These are phyloP conservation scores for Pteronura brasiliensis DNA, from an alignment of 2,113 vertebrate species.

Conservation along the genomic window DNA sequence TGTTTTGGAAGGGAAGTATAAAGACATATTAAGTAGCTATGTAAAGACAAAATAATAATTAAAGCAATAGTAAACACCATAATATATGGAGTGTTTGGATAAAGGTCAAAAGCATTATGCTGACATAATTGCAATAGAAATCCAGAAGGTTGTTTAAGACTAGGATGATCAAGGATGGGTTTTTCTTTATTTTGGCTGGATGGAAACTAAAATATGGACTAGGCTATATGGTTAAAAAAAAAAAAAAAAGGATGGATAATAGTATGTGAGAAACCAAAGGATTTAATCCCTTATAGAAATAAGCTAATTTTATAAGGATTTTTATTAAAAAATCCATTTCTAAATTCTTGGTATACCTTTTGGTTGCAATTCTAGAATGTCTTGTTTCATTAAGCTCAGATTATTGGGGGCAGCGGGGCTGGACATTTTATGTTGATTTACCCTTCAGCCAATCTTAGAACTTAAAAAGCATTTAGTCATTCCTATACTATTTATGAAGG, in stretches of 20 bases:
- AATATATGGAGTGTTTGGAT: background rate
- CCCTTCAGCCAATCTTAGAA: background rate
- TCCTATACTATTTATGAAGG: background rate
- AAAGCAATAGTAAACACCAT: background rate
- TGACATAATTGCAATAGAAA: background rate
- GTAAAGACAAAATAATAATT: background rate
- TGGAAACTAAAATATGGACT: background rate
- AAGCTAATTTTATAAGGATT: background rate
- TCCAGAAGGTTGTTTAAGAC: background rate
- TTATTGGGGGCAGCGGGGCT: background rate
- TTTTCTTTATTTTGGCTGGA: background rate
- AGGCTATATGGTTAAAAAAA: background rate
- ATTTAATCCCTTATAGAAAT: background rate
- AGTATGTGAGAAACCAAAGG: background rate
- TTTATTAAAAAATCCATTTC: background rate
- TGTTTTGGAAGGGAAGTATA: background rate
- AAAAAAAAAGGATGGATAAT: background rate
- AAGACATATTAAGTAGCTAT: background rate
- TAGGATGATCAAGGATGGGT: background rate
- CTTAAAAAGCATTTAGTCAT: background rate
- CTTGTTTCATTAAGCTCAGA: background rate
- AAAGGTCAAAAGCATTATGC: background rate
- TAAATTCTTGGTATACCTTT: background rate
- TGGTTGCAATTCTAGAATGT: background rate
- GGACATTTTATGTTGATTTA: background rate